Evolutionary conservation across 2,888 invertebrate genomes (phyloP).

Genomic region (Melanargia galathea): DNA sequence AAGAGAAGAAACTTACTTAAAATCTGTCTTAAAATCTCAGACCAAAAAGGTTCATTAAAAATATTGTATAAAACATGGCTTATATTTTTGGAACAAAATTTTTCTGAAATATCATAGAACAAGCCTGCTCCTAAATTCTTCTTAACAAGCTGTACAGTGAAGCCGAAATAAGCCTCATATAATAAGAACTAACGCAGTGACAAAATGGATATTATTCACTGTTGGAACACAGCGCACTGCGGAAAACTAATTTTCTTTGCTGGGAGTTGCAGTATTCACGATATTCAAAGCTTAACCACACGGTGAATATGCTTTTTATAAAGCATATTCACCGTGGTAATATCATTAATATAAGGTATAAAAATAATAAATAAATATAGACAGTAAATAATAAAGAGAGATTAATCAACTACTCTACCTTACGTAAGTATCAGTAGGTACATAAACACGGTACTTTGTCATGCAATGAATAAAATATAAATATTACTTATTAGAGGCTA

Average conservation of each 20-base stretch:
- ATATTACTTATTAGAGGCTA: no score
- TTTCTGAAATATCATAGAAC: not conserved
- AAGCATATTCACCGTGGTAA: not conserved
- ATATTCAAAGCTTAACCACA: not conserved
- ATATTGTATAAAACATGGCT: no score
- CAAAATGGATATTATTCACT: constrained; percentile 16
- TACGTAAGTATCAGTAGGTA: no score
- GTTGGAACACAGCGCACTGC: constrained; percentile 14
- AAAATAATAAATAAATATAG: no score
- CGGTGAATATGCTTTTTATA: not conserved
- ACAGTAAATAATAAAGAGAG: no score
- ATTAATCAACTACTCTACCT: no score
- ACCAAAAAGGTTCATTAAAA: no score
- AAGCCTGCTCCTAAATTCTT: constrained; percentile 9
- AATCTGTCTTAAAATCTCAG: no score
- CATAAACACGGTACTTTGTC: no score
- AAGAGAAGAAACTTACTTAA: no score
- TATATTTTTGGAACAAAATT: constrained; percentile 1
- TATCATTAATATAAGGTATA: not conserved
- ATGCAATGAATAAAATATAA: no score
- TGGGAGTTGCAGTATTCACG: not conserved
- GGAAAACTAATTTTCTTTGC: constrained; percentile 18
- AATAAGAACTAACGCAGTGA: constrained; percentile 15
- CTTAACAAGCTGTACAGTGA: constrained; percentile 2
- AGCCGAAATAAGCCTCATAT: constrained; percentile 9